A percentile compares a stretch with the other conserved stretches of the same genome.
These are phyloP conservation scores for Athene noctua DNA, from an alignment of 2,113 vertebrate species.

Conservation along the genomic window DNA sequence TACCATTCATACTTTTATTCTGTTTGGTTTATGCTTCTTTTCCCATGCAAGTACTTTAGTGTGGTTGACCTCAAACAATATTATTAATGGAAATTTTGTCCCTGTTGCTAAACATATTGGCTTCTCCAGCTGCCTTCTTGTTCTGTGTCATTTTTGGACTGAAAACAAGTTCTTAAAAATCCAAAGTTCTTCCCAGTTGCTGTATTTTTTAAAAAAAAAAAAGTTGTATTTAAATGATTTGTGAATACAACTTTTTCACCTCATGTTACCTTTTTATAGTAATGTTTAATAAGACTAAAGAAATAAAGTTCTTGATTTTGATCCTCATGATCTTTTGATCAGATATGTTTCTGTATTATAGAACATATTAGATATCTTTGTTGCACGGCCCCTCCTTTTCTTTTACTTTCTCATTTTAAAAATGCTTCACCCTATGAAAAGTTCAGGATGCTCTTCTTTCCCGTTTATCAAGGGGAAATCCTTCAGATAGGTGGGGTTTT, in stretches of 20 bases:
- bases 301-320: neutral
- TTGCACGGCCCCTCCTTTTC: neutral
- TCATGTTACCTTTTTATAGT: neutral
- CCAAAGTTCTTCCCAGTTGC: neutral
- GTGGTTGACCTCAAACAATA: neutral
- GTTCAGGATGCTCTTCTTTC: slow-evolving; percentile 1
- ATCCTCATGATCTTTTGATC: neutral
- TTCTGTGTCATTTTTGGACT: neutral
- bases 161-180: neutral
- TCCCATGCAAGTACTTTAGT: neutral
- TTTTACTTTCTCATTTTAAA: neutral
- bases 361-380: neutral
- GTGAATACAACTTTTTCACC: neutral
- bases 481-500: neutral
- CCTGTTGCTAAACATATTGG: neutral
- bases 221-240: neutral
- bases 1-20: neutral
- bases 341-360: neutral
- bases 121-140: neutral
- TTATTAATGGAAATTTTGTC: neutral
- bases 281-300: neutral
- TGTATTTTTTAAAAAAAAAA: neutral
- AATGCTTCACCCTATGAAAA: neutral
- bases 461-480: slow-evolving; percentile 33
- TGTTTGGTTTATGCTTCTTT: neutral